A percentile compares a stretch with the other conserved stretches of the same genome.
phyloP scores from a whole-genome alignment of 2,888 invertebrate species.

The Pheosia gnoma region DNA sequence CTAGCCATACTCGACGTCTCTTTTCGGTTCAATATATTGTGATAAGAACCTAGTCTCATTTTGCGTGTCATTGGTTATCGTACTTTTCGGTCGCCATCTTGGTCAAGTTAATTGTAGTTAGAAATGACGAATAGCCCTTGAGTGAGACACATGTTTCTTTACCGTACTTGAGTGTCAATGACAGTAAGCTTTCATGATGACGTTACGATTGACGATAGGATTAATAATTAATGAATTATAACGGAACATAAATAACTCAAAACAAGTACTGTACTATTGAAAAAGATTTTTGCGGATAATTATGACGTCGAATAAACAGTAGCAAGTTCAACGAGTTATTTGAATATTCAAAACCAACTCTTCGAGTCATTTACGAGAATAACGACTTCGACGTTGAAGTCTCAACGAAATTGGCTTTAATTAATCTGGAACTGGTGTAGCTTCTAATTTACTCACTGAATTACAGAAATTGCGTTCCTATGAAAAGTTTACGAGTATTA shows the following conservation, averaged over 20 bases:
- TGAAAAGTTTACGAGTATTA: constrained; percentile 17
- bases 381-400: constrained; percentile 39
- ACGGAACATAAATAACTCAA: too few relatives aligned
- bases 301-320: constrained; percentile 38
- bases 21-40: constrained; percentile 11
- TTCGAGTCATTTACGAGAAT: constrained; percentile 39
- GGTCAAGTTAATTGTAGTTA: too few relatives aligned
- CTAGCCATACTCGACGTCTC: constrained; percentile 13
- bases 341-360: constrained; percentile 48
- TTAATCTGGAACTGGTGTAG: constrained; percentile 31
- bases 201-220: too few relatives aligned
- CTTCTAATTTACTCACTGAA: constrained; percentile 31
- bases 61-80: constrained; percentile 14
- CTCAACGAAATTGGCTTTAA: constrained; percentile 40
- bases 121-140: too few relatives aligned
- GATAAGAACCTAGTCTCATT: constrained; percentile 13
- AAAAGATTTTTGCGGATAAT: constrained; percentile 28
- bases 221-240: too few relatives aligned
- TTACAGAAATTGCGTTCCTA: constrained; percentile 15
- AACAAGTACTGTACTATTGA: constrained; percentile 16
- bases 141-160: background rate
- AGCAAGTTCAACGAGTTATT: constrained; percentile 29
- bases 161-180: too few relatives aligned
- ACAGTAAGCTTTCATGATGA: too few relatives aligned
- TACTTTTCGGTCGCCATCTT: too few relatives aligned